phyloP scores from a whole-genome alignment of 2,113 vertebrate species.

The Limnothrissa miodon region DNA sequence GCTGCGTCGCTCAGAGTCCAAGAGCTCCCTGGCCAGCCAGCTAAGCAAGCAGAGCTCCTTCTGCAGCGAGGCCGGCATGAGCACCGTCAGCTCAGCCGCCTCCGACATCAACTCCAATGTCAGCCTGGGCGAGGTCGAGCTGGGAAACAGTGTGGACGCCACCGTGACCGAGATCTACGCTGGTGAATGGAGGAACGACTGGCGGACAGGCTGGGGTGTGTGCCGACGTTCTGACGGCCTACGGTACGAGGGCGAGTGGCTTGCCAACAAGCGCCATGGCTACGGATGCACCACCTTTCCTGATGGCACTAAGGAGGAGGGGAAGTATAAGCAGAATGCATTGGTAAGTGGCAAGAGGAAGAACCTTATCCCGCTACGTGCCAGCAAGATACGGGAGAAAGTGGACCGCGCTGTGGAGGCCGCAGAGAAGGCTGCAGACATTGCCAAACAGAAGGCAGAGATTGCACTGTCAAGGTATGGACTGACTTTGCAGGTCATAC shows the following conservation, averaged over 20 bases:
- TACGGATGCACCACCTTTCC: conserved; percentile 97
- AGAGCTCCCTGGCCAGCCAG: conserved; percentile 96
- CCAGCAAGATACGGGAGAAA: conserved; percentile 97
- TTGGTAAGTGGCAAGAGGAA: conserved; percentile 95
- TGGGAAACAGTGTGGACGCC: conserved; percentile 90
- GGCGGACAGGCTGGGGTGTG: conserved; percentile 87
- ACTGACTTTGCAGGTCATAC: not conserved
- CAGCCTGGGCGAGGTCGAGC: conserved; percentile 86
- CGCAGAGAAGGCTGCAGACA: conserved; percentile 86
- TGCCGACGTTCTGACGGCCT: conserved; percentile 93
- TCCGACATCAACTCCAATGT: conserved; percentile 96
- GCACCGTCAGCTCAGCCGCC: conserved; percentile 91
- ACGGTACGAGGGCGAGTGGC: conserved; percentile 93
- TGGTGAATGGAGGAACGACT: conserved; percentile 95
- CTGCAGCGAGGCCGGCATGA: conserved; percentile 96
- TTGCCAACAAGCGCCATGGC: conserved; percentile 88
- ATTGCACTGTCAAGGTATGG: conserved; percentile 93
- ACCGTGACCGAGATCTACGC: conserved; percentile 94
- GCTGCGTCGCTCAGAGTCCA: conserved; percentile 93
- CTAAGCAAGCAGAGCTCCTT: conserved; percentile 99
- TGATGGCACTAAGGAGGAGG: conserved; percentile 95
- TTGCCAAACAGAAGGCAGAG: conserved; percentile 96
- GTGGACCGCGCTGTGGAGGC: conserved; percentile 93
- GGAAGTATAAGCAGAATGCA: conserved; percentile 96
- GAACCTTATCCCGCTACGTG: conserved; percentile 94